Percentiles rank a stretch among this genome's conserved stretches.
These are phyloP conservation scores for Pemphigus obesinymphae DNA, from an alignment of 1,140 invertebrate species.

Conservation along the genomic window DNA sequence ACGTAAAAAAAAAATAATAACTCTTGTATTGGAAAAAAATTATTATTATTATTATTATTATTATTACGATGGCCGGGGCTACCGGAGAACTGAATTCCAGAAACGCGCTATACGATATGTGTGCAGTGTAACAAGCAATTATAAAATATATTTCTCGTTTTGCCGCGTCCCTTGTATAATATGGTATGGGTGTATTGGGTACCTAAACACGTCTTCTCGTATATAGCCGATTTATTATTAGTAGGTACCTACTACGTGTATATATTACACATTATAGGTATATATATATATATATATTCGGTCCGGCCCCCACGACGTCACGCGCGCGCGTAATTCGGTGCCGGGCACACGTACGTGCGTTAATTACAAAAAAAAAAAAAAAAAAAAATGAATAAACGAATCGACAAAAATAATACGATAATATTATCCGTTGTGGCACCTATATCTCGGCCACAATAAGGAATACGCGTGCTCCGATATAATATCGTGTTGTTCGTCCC, in stretches of 20 bases:
- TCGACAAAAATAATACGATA: not conserved
- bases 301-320: conserved; percentile 8
- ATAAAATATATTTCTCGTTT: conserved; percentile 32
- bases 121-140: conserved; percentile 16
- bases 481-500: not conserved
- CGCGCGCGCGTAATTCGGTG: conserved; percentile 30
- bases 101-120: not conserved
- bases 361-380: conserved; percentile 11
- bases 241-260: not conserved
- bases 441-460: no score
- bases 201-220: not conserved
- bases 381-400: not conserved
- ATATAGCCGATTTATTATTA: conserved; percentile 16
- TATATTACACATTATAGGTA: no score
- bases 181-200: not conserved
- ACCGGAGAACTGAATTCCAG: conserved; percentile 23
- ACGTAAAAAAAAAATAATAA: not conserved
- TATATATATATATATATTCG: not conserved
- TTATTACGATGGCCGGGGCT: conserved; percentile 4
- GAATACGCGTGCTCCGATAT: not conserved
- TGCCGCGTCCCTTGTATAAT: not conserved
- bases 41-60: not conserved
- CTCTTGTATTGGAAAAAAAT: not conserved
- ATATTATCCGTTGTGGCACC: not conserved
- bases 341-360: not conserved